Base-by-base conservation (phyloP, 2,113 vertebrate genomes). In the Cariama cristata region DNA sequence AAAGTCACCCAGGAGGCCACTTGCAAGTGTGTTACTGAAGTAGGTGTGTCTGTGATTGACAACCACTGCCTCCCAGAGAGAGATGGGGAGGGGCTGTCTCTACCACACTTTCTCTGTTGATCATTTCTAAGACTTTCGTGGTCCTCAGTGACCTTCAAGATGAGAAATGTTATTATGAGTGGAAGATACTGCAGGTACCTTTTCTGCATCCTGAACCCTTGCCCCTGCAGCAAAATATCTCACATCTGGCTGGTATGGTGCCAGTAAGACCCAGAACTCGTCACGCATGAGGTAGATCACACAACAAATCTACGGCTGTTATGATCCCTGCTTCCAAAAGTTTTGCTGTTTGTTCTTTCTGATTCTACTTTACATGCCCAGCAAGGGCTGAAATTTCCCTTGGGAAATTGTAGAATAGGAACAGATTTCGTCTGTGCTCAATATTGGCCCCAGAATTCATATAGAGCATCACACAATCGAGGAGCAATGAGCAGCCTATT, bases 211-310 rank as follows among this genome's bases (percentile, higher is more conserved):
- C 38, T 52, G 47, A 91, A 40, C 20, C 9, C 27, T 42, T 60
- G 24, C 20, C 11, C 12, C 22, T 7, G 1, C 13, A 33, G 12
- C 17, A 40, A 38, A 68, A 18, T 35, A 71, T 22, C 42, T 77
- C 45, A 22, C 22, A 38, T 22, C 30, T 55, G 40, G 15, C 26
- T 82, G 33, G 14, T 4, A 11, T 8, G 40, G 12, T 19, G 22
- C 27, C 2, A 1, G 9, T 30, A 42, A 58, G 50, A 23, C 14
- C 21, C 67, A 71, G 20, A 62, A 67, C 15, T 35, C 21, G 9
- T 21, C 1, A 0, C 0, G 1, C 28, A 40, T 0, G 7, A 80
- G 40, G 18, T 26, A n/a, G 40, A 73, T 60, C 15, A 60, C 18
- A 55, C 32, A 60, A n/a, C 14, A 59, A 79, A 44, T 35, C 49